phyloP scores from a whole-genome alignment of 2,888 invertebrate species.

The Philopedon plagiatum region DNA sequence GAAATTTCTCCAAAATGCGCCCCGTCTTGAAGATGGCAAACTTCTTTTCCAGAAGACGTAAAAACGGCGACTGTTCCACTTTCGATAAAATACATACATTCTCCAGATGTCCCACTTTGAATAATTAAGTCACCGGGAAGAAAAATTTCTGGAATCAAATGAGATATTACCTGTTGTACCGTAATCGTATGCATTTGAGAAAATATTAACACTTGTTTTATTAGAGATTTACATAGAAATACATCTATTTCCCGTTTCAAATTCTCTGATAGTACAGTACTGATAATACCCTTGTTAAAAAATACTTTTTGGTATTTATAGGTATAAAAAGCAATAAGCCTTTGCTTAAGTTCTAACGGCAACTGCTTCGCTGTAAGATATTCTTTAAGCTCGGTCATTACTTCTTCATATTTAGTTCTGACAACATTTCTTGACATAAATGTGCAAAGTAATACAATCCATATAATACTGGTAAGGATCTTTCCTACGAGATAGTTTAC shows the following conservation, averaged over 20 bases:
- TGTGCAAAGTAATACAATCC: constrained; percentile 46
- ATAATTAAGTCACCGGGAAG: constrained; percentile 75
- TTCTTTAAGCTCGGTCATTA: constrained; percentile 66
- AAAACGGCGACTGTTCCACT: constrained; percentile 75
- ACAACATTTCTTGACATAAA: constrained; percentile 57
- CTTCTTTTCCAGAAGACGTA: constrained; percentile 74
- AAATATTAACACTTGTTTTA: constrained; percentile 73
- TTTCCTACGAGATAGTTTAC: constrained; percentile 52
- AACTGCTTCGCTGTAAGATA: constrained; percentile 67
- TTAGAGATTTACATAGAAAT: constrained; percentile 72
- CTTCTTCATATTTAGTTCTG: constrained; percentile 66
- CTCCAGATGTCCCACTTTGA: constrained; percentile 73
- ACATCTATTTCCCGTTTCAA: constrained; percentile 71
- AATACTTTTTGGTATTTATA: constrained; percentile 67
- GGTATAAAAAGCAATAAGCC: constrained; percentile 65
- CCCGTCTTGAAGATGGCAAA: constrained; percentile 71
- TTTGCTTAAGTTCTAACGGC: constrained; percentile 63
- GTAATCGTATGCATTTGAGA: constrained; percentile 69
- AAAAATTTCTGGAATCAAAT: constrained; percentile 73
- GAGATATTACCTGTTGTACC: constrained; percentile 71
- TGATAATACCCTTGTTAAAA: constrained; percentile 66
- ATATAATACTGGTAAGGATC: constrained; percentile 43
- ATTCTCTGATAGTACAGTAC: constrained; percentile 58
- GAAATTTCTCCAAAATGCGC: constrained; percentile 77
- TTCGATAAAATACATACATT: constrained; percentile 77